Conservation (phyloP, 2,888 invertebrate species). For the Aspidiotus rigidus region DNA sequence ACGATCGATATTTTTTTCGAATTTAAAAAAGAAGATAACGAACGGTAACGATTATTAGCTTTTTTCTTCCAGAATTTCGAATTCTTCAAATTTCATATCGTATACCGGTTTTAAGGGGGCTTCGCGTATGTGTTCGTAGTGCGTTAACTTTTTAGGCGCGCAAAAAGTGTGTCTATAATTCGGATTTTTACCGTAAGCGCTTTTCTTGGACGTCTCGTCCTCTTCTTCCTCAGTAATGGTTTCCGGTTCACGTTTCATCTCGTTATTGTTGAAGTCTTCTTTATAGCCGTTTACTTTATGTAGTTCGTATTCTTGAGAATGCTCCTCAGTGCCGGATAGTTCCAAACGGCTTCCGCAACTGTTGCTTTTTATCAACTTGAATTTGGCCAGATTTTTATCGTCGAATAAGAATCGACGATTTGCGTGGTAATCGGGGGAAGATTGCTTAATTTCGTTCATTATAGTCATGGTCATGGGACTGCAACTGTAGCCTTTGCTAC, state of each 20-base stretch:
- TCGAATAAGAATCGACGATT: slow-evolving; percentile 28
- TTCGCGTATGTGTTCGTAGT: slow-evolving; percentile 9
- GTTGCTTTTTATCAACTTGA: slow-evolving; percentile 73
- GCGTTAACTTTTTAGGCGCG: not conserved
- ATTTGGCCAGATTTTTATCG: slow-evolving; percentile 51
- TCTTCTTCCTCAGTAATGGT: slow-evolving; percentile 35
- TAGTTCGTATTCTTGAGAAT: slow-evolving; percentile 16
- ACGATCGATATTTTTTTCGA: no score
- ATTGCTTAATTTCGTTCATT: slow-evolving; percentile 58
- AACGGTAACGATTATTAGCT: not conserved
- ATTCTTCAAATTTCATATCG: slow-evolving; percentile 79
- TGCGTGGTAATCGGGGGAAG: slow-evolving; percentile 30
- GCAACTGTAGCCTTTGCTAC: slow-evolving; percentile 52
- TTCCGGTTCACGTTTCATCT: slow-evolving; percentile 25
- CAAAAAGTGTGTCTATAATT: not conserved
- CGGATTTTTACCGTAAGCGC: not conserved
- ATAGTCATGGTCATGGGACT: slow-evolving; percentile 64
- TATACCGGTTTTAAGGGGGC: not conserved
- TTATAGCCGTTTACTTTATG: slow-evolving; percentile 8
- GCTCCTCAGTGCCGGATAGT: slow-evolving; percentile 51
- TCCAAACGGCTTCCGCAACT: slow-evolving; percentile 76
- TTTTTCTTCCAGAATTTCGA: slow-evolving; percentile 49
- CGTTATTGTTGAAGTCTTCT: slow-evolving; percentile 9
- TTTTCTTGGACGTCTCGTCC: slow-evolving; percentile 19
- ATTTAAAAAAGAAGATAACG: no score